Percentiles rank a stretch among this genome's conserved stretches.
These are phyloP conservation scores for Lasioglossum villosulum DNA, from an alignment of 2,888 invertebrate genomes.

Conservation along the genomic window DNA sequence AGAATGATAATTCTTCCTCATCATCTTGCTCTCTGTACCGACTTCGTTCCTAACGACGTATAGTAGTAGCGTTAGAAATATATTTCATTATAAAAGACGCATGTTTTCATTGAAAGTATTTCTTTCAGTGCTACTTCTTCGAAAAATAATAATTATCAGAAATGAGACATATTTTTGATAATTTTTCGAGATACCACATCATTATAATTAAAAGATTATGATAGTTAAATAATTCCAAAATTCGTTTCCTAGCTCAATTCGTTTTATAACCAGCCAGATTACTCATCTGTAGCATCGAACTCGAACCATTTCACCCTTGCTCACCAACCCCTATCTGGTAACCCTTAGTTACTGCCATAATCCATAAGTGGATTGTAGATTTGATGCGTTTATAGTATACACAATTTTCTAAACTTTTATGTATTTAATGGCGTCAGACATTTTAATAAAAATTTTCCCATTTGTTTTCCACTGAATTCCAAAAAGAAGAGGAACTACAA, in stretches of 20 bases:
- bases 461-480: not conserved
- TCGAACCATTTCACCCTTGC: conserved; percentile 3
- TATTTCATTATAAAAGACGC: not conserved
- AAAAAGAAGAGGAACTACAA: not conserved
- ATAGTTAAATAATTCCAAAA: not conserved
- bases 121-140: not conserved
- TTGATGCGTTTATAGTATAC: not conserved
- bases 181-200: too few relatives aligned
- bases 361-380: not conserved
- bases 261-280: not conserved
- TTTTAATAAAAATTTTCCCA: not conserved
- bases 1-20: not conserved
- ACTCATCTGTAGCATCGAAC: not conserved
- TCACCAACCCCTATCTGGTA: not conserved
- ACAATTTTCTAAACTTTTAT: not conserved
- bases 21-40: not conserved
- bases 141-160: not conserved
- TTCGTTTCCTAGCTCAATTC: not conserved
- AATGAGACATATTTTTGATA: not conserved
- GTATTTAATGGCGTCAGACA: not conserved
- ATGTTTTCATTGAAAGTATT: not conserved
- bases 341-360: conserved; percentile 7
- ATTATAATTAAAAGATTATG: not conserved
- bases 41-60: not conserved
- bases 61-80: not conserved